phyloP scores from a whole-genome alignment of 2,113 vertebrate species.

The Chloebia gouldiae region DNA sequence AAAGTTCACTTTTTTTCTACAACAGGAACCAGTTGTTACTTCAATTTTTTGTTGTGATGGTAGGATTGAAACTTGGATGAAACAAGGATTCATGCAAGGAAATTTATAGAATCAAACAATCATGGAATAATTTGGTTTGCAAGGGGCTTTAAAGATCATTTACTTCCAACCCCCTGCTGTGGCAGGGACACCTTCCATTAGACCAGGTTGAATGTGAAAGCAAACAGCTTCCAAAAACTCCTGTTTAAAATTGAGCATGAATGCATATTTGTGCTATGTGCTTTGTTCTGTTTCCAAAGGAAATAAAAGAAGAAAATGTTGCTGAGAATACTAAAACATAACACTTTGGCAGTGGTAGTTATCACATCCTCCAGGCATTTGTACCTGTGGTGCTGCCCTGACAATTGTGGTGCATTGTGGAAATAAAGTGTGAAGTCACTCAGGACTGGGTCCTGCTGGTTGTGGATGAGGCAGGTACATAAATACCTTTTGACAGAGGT shows the following conservation, averaged over 20 bases:
- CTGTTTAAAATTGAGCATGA: neutral
- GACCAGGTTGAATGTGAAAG: neutral
- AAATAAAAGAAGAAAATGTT: neutral
- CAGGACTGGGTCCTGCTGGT: neutral
- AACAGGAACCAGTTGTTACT: neutral
- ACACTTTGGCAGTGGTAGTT: neutral
- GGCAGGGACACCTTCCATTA: neutral
- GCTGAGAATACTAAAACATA: neutral
- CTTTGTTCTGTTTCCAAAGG: neutral
- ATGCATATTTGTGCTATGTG: accelerated
- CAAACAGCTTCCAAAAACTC: neutral
- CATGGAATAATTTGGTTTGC: neutral
- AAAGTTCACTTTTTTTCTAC: neutral
- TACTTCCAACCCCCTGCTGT: neutral
- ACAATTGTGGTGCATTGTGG: neutral
- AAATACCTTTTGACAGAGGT: neutral
- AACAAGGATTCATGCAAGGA: neutral
- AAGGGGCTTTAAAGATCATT: neutral
- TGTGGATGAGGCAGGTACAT: neutral
- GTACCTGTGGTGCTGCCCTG: neutral
- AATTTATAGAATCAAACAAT: neutral
- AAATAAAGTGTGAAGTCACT: neutral
- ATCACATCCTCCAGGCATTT: neutral
- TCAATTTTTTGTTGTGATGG: neutral
- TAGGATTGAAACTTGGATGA: neutral